Evolutionary conservation across 2,888 invertebrate species (phyloP).

Genomic region (Andrena minutula): DNA sequence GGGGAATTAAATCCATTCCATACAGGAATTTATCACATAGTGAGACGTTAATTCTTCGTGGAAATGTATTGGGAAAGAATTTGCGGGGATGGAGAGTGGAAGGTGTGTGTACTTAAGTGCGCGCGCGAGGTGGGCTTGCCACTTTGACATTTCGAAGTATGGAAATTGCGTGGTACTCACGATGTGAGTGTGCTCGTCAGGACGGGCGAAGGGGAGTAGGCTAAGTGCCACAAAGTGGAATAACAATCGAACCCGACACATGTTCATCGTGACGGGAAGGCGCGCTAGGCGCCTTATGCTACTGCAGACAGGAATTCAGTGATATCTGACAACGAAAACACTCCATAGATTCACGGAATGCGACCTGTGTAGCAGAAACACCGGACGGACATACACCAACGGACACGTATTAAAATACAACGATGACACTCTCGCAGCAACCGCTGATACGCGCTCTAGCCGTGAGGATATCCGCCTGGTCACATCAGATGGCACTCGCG

Average conservation of each 20-base stretch:
- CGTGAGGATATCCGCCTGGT: slow-evolving; percentile 52
- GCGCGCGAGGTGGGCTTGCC: background rate
- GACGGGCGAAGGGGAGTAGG: slow-evolving; percentile 78
- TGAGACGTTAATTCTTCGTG: background rate
- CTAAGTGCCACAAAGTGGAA: slow-evolving; percentile 77
- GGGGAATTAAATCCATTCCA: no score
- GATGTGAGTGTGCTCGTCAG: slow-evolving; percentile 92
- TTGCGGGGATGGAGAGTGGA: background rate
- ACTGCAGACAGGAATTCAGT: slow-evolving; percentile 62
- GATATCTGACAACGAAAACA: slow-evolving; percentile 67
- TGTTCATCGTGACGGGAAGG: slow-evolving; percentile 69
- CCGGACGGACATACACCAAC: slow-evolving; percentile 62
- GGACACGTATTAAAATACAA: slow-evolving; percentile 71
- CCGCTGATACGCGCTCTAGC: slow-evolving; percentile 61
- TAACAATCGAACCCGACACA: slow-evolving; percentile 70
- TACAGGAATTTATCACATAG: no score
- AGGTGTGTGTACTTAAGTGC: background rate
- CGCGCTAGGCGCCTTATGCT: slow-evolving; percentile 74
- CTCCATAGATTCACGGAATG: slow-evolving; percentile 72
- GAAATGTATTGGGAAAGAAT: background rate
- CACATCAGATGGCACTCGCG: slow-evolving; percentile 73
- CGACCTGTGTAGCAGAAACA: slow-evolving; percentile 65
- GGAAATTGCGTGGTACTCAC: slow-evolving; percentile 86
- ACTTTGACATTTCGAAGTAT: slow-evolving; percentile 64
- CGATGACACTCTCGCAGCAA: slow-evolving; percentile 57